Percentiles rank a stretch among this genome's conserved stretches.
Conservation (phyloP, 2,113 vertebrate genomes). For the Ovibos moschatus region DNA sequence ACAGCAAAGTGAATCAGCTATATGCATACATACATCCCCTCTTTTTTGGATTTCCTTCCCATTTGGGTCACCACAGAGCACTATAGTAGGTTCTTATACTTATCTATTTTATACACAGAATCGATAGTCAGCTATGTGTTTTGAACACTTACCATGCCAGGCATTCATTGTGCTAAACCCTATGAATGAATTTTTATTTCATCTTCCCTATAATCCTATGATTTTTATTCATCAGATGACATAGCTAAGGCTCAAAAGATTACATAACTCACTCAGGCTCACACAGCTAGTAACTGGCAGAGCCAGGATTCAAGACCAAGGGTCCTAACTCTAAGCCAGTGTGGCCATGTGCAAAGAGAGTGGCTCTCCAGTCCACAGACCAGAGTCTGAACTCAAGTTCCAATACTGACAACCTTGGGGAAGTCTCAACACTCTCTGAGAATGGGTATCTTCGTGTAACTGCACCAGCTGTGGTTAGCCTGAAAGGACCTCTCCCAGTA, state of each 20-base stretch:
- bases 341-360: not conserved
- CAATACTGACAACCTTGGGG: not conserved
- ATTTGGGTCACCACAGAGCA: not conserved
- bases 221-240: not conserved
- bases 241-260: not conserved
- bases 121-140: not conserved
- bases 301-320: not conserved
- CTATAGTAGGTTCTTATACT: not conserved
- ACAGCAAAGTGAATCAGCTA: not conserved
- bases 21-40: not conserved
- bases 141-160: not conserved
- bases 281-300: not conserved
- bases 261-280: not conserved
- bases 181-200: not conserved
- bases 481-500: not conserved
- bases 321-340: not conserved
- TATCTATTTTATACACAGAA: not conserved
- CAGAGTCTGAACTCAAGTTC: not conserved
- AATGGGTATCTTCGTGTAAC: too few species aligned
- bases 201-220: not conserved
- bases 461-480: too few species aligned
- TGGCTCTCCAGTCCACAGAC: not conserved
- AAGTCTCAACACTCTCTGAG: too few species aligned
- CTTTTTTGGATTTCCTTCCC: not conserved
- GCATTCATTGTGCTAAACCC: not conserved